Conservation (phyloP, 2,113 vertebrate species). For the Tricholaema leucomelas region DNA sequence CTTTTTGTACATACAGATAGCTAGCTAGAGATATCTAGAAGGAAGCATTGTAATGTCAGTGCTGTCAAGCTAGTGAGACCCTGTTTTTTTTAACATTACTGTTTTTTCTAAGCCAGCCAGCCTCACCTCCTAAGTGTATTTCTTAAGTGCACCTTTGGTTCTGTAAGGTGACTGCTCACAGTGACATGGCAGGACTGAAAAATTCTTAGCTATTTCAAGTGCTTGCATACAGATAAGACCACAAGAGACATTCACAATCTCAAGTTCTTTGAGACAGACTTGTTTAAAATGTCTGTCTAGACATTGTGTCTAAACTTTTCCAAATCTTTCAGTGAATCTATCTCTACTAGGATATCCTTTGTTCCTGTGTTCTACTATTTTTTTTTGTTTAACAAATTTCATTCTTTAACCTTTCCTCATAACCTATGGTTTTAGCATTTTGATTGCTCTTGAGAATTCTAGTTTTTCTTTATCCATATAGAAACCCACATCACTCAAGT, state of each 20-base stretch:
- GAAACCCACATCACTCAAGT: background rate
- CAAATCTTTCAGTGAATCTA: background rate
- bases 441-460: background rate
- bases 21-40: background rate
- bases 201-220: background rate
- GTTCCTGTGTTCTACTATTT: background rate
- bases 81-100: background rate
- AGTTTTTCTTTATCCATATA: background rate
- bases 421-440: background rate
- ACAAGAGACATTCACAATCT: background rate
- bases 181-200: background rate
- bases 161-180: background rate
- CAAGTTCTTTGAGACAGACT: background rate
- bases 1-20: background rate
- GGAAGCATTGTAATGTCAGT: background rate
- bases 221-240: background rate
- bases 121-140: background rate
- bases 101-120: background rate
- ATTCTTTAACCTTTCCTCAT: background rate
- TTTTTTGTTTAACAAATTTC: background rate
- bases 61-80: background rate
- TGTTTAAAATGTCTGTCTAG: background rate
- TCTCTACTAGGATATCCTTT: background rate
- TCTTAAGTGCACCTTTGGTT: background rate
- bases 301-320: background rate